Evolutionary conservation across 2,113 vertebrate genomes (phyloP).

Genomic region (Clarias batrachus): DNA sequence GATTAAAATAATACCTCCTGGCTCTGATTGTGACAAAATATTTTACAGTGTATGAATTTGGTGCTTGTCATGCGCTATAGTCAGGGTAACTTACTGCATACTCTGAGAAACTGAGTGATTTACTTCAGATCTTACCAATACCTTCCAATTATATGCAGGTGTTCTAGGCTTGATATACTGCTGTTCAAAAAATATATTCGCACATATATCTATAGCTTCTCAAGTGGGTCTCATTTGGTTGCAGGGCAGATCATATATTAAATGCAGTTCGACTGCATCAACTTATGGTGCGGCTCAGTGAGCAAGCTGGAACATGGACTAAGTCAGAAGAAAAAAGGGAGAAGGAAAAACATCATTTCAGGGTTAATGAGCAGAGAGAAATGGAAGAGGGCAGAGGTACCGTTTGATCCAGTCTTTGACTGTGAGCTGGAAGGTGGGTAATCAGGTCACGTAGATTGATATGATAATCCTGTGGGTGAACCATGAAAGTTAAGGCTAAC

Average conservation of each 20-base stretch:
- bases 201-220: background rate
- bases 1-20: background rate
- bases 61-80: background rate
- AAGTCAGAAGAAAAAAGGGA: conserved; percentile 13
- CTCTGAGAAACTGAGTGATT: background rate
- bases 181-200: background rate
- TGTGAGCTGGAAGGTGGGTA: conserved; percentile 38
- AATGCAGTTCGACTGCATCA: conserved; percentile 43
- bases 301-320: conserved; percentile 30
- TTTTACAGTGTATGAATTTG: background rate
- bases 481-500: conserved; percentile 51
- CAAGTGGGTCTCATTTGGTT: conserved; percentile 52
- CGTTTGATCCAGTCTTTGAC: conserved; percentile 37
- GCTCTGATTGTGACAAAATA: background rate
- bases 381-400: conserved; percentile 45
- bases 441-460: conserved; percentile 54
- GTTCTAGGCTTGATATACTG: background rate
- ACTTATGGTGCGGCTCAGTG: conserved; percentile 5
- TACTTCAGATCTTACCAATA: background rate
- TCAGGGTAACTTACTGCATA: background rate
- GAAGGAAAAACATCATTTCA: conserved; percentile 31
- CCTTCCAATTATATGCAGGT: background rate
- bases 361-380: conserved; percentile 51
- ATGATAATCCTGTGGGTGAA: conserved; percentile 47
- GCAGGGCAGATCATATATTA: conserved; percentile 51